phyloP scores from a whole-genome alignment of 1,140 invertebrate genomes.

The Platyura marginata region DNA sequence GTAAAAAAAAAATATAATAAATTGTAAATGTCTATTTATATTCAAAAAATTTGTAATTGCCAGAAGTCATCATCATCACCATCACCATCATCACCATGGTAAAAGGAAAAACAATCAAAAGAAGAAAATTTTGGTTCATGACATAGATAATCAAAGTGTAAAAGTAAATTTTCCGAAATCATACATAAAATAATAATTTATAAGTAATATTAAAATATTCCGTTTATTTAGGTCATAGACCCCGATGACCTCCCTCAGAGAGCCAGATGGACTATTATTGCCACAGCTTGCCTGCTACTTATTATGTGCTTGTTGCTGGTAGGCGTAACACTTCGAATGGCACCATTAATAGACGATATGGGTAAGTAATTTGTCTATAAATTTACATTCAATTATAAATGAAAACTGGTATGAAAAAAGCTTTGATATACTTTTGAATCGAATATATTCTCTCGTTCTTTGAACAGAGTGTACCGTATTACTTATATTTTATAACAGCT shows the following conservation, averaged over 20 bases:
- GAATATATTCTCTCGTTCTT: no score
- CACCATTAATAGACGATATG: conserved; percentile 82
- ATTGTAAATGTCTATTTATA: no score
- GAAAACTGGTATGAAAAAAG: no score
- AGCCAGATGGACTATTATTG: conserved; percentile 74
- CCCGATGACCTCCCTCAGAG: conserved; percentile 60
- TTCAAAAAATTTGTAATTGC: not conserved
- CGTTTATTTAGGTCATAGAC: conserved; percentile 33
- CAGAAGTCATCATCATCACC: conserved; percentile 13
- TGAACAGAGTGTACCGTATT: no score
- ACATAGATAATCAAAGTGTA: conserved; percentile 21
- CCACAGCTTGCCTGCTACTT: conserved; percentile 65
- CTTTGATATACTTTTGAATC: no score
- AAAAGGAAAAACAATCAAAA: conserved; percentile 11
- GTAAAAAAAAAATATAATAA: not conserved
- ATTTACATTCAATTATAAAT: no score
- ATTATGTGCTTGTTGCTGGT: conserved; percentile 73
- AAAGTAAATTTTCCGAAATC: conserved; percentile 10
- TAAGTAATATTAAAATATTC: no score
- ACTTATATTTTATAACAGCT: no score
- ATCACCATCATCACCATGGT: conserved; percentile 16
- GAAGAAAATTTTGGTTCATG: conserved; percentile 23
- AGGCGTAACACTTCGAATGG: conserved; percentile 75
- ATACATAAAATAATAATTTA: not conserved
- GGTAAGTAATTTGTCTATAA: conserved; percentile 43